Conservation (phyloP, 2,113 vertebrate species). For the Antidorcas marsupialis region DNA sequence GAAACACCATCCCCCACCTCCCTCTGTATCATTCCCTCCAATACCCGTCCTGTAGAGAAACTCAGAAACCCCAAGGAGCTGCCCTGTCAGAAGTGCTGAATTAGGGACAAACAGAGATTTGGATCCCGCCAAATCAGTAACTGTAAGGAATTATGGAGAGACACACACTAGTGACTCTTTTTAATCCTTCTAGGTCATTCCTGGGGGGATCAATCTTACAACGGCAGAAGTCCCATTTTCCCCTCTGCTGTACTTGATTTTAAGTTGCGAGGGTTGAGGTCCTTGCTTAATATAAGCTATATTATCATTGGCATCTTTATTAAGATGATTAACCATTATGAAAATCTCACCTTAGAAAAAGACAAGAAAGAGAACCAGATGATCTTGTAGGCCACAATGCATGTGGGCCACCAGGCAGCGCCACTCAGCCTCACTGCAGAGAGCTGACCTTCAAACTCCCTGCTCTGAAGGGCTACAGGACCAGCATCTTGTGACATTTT, state of each 20-base stretch:
- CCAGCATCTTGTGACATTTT: conserved; percentile 19
- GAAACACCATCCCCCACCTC: background rate
- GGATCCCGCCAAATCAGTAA: background rate
- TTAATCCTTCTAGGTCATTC: background rate
- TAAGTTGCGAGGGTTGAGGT: background rate
- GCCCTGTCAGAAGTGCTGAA: background rate
- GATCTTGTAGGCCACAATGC: background rate
- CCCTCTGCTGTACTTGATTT: background rate
- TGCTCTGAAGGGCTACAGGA: background rate
- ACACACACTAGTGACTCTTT: background rate
- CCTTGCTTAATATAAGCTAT: background rate
- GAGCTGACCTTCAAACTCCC: background rate
- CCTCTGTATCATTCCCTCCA: background rate
- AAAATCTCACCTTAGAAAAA: conserved; percentile 18
- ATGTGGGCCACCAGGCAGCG: background rate
- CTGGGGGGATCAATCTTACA: background rate
- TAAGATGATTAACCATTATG: background rate
- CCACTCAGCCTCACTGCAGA: background rate
- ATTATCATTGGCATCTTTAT: background rate
- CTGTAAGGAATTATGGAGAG: background rate
- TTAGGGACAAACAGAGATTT: background rate
- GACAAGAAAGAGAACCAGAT: background rate
- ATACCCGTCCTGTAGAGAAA: accelerated
- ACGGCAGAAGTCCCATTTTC: background rate
- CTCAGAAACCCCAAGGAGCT: background rate